Base-by-base conservation (phyloP, 2,113 vertebrate species). In the Suricata suricatta region DNA sequence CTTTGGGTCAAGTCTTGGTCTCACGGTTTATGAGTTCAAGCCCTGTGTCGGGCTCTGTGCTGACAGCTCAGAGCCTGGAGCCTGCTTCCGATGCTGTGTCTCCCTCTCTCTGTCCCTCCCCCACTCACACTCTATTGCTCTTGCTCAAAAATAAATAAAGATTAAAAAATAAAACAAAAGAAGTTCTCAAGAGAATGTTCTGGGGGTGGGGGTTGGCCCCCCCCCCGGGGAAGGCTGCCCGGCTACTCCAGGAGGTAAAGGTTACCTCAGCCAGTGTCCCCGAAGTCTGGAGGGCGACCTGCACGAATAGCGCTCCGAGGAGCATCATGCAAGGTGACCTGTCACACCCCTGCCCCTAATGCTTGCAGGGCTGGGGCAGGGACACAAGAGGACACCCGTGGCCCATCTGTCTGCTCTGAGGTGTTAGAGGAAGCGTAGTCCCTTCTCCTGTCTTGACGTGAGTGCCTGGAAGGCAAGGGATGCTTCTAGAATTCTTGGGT, bases 251-350 rank as follows among this genome's bases (percentile, higher is more conserved):
- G 0, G 1, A 68, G 25, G 66, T 25, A 19, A 80, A 8, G 27
- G 11, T 11, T 7, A 89, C 63, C 17, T 29, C 5, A 23, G 27
- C 63, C 7, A 54, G 10, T 15, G 4, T 54, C 82, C 50, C 1
- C 0, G 38, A 6, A 2, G 12, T 29, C n/a, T 11, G 31, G 33
- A 63, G 52, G 23, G 27, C 5, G 5, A 13, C 29, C 25, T 7
- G 5, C 25, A 5, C 5, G 4, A 7, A 10, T 5, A 3, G 7
- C 7, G 0, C 1, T n/a, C 50, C 15, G 0, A 0, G 35, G n/a
- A 11, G 19, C 10, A 3, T 29, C 38, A 0, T 0, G 1, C 0
- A 1, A 8, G 29, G 0, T 47, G 17, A 1, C 33, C 0, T 0
- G 5, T 21, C 64, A 16, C 50, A 71, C 23, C 16, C 31, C 35